Conservation (phyloP, 2,113 vertebrate species). For the Urocynchramus pylzowi region DNA sequence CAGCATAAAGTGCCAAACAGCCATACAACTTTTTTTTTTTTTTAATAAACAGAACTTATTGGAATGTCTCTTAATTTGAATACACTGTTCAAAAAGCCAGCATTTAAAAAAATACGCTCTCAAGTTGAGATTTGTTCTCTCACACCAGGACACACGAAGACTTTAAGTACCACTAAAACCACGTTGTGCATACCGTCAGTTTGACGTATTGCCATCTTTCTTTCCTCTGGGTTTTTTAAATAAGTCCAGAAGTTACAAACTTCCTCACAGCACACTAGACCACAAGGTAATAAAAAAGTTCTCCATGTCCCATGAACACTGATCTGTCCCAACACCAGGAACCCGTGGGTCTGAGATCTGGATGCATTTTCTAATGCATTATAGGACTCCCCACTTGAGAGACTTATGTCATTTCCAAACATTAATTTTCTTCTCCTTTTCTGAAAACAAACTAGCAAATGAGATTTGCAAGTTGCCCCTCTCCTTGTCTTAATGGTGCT, state of each 20-base stretch:
- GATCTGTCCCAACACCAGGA: neutral
- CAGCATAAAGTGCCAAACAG: slow-evolving; percentile 99
- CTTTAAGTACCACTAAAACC: slow-evolving; percentile 38
- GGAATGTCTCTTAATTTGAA: slow-evolving; percentile 75
- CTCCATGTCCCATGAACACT: neutral
- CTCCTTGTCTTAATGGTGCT: slow-evolving; percentile 7
- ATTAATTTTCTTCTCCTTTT: slow-evolving; percentile 9
- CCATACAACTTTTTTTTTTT: slow-evolving; percentile 76
- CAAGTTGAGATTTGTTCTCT: slow-evolving; percentile 50
- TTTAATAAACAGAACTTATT: slow-evolving; percentile 80
- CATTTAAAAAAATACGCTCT: slow-evolving; percentile 52
- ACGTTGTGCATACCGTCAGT: slow-evolving; percentile 5
- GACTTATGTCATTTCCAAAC: neutral
- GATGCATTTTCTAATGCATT: neutral
- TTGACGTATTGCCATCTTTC: slow-evolving; percentile 3
- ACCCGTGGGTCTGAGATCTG: neutral
- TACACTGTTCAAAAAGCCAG: slow-evolving; percentile 66
- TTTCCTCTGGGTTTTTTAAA: neutral
- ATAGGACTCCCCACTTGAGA: neutral
- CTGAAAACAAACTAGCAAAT: neutral
- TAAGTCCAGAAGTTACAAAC: slow-evolving; percentile 42
- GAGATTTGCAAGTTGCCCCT: slow-evolving; percentile 7
- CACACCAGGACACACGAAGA: neutral
- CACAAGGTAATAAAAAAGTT: neutral
- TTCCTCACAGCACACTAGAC: slow-evolving; percentile 17